These are phyloP conservation scores for Lophotis ruficrista DNA, from an alignment of 2,113 vertebrate species.

Conservation along the genomic window DNA sequence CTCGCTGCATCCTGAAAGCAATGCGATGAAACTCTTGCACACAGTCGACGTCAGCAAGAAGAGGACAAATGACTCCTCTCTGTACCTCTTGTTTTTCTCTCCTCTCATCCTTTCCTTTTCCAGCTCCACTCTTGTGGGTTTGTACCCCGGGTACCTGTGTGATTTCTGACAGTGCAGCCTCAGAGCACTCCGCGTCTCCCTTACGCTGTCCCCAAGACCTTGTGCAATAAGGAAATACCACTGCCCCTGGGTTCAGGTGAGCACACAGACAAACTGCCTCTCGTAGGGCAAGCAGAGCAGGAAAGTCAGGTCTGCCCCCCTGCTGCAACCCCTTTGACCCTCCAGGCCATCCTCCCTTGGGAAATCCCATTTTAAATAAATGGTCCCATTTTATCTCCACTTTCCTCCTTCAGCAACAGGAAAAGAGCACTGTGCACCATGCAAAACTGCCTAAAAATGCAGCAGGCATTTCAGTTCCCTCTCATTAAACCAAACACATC, in stretches of 20 bases:
- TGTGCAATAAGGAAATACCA: not conserved
- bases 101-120: not conserved
- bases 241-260: not conserved
- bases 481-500: not conserved
- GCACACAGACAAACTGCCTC: not conserved
- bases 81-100: not conserved
- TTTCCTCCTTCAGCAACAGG: not conserved
- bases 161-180: not conserved
- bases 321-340: accelerated
- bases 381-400: not conserved
- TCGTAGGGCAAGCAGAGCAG: accelerated
- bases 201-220: not conserved
- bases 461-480: not conserved
- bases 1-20: accelerated
- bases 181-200: not conserved
- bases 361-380: not conserved
- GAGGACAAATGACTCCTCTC: not conserved
- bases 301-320: not conserved
- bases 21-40: accelerated
- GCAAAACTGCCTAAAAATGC: not conserved
- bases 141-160: too few relatives aligned
- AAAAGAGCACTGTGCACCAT: not conserved
- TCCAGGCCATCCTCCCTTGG: not conserved
- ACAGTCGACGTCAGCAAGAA: not conserved
- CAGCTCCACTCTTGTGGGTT: not conserved